These are phyloP conservation scores for Agapornis roseicollis DNA, from an alignment of 2,113 vertebrate genomes.

Conservation along the genomic window DNA sequence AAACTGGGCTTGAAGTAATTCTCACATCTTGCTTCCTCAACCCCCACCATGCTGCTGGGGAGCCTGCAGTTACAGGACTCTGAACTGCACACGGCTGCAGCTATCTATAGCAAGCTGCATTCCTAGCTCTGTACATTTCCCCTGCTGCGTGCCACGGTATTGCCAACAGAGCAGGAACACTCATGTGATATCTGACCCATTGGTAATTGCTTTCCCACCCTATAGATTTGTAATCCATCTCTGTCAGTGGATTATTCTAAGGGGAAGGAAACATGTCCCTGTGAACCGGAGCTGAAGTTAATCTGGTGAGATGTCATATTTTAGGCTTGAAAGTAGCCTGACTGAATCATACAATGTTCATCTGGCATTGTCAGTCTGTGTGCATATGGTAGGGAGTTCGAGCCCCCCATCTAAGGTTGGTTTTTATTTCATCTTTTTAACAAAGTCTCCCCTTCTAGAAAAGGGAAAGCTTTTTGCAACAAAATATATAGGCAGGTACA, in stretches of 20 bases:
- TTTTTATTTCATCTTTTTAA: neutral
- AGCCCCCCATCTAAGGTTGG: neutral
- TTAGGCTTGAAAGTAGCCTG: neutral
- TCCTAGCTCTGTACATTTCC: fast-evolving
- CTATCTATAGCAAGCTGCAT: neutral
- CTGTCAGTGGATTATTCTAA: neutral
- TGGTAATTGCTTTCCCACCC: neutral
- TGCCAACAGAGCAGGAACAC: neutral
- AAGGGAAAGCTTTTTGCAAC: neutral
- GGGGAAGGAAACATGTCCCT: neutral
- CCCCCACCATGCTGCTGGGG: fast-evolving
- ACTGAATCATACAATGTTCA: neutral
- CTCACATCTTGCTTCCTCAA: neutral
- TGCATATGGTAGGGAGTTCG: neutral
- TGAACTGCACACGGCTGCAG: fast-evolving
- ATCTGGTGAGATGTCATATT: neutral
- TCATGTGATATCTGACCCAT: neutral
- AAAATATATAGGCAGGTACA: neutral
- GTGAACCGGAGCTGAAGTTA: neutral
- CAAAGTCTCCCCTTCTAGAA: neutral
- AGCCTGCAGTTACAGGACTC: neutral
- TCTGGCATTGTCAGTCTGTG: neutral
- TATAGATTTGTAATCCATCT: slow-evolving; percentile 8
- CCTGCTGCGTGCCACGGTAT: fast-evolving
- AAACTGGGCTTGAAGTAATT: neutral